phyloP scores from a whole-genome alignment of 2,113 vertebrate species.

The Ailurus styani region DNA sequence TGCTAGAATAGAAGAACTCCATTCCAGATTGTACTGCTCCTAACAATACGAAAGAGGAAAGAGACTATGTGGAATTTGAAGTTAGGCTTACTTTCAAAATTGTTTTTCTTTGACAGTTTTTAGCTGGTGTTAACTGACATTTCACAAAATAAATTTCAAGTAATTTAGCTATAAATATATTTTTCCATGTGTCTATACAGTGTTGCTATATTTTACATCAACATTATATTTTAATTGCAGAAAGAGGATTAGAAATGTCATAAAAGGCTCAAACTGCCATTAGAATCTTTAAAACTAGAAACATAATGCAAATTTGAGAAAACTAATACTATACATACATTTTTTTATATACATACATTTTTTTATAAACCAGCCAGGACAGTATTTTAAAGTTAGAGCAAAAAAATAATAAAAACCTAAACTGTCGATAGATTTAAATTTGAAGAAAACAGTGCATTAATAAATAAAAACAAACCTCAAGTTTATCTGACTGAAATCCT shows the following conservation, averaged over 20 bases:
- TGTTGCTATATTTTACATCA: not conserved
- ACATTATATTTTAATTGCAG: not conserved
- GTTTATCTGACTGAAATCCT: slow-evolving; percentile 80
- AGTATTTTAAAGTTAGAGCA: not conserved
- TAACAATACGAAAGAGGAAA: not conserved
- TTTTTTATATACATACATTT: not conserved
- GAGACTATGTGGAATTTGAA: not conserved
- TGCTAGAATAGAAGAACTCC: not conserved
- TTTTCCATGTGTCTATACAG: not conserved
- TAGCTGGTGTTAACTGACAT: not conserved
- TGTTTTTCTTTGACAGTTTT: not conserved
- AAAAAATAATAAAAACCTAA: slow-evolving; percentile 26
- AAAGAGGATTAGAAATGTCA: slow-evolving; percentile 19
- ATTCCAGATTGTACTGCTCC: not conserved
- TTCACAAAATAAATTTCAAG: slow-evolving; percentile 27
- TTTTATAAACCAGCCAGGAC: not conserved
- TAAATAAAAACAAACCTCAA: slow-evolving; percentile 81
- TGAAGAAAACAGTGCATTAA: not conserved
- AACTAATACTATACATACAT: not conserved
- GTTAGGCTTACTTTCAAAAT: slow-evolving; percentile 26
- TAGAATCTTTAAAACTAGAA: slow-evolving; percentile 43
- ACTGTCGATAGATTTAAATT: not conserved
- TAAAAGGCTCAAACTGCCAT: slow-evolving; percentile 1
- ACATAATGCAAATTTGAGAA: not conserved
- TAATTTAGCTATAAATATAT: slow-evolving; percentile 8